Conservation (phyloP, 1,140 invertebrate genomes). For the Drosophila rufa region DNA sequence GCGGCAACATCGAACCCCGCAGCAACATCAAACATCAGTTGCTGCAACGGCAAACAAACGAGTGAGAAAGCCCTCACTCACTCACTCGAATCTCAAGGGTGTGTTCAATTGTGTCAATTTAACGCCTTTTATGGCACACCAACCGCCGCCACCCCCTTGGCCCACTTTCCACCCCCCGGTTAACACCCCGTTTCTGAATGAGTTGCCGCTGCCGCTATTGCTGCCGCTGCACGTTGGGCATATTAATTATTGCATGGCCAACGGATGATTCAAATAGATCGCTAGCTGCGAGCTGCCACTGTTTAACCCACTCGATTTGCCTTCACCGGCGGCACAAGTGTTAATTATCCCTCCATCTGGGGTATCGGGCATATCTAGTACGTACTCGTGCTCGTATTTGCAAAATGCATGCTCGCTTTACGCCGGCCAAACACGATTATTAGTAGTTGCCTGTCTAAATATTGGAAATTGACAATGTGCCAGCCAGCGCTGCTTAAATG, state of each 20-base stretch:
- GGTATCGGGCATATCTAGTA: not conserved
- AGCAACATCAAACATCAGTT: slow-evolving; percentile 46
- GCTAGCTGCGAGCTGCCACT: slow-evolving; percentile 33
- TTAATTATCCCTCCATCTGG: slow-evolving; percentile 65
- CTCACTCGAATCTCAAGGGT: slow-evolving; percentile 77
- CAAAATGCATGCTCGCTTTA: slow-evolving; percentile 70
- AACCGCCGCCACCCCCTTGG: slow-evolving; percentile 18
- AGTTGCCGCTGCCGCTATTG: not conserved
- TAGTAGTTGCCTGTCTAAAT: slow-evolving; percentile 79
- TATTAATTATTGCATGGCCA: slow-evolving; percentile 77
- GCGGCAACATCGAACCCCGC: slow-evolving; percentile 11
- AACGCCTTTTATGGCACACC: slow-evolving; percentile 79
- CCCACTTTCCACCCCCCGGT: slow-evolving; percentile 2
- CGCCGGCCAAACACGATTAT: slow-evolving; percentile 75
- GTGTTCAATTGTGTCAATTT: slow-evolving; percentile 85
- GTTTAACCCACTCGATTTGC: slow-evolving; percentile 72
- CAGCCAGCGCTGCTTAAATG: slow-evolving; percentile 36
- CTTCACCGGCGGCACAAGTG: slow-evolving; percentile 51
- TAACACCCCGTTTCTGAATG: slow-evolving; percentile 12
- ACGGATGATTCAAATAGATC: slow-evolving; percentile 37
- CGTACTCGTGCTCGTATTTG: slow-evolving; percentile 27
- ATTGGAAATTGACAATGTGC: slow-evolving; percentile 76
- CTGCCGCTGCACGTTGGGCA: slow-evolving; percentile 67
- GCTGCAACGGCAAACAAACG: slow-evolving; percentile 41
- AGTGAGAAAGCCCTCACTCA: slow-evolving; percentile 38